These are phyloP conservation scores for Melanotaenia boesemani DNA, from an alignment of 2,797 vertebrate genomes.

Conservation along the genomic window DNA sequence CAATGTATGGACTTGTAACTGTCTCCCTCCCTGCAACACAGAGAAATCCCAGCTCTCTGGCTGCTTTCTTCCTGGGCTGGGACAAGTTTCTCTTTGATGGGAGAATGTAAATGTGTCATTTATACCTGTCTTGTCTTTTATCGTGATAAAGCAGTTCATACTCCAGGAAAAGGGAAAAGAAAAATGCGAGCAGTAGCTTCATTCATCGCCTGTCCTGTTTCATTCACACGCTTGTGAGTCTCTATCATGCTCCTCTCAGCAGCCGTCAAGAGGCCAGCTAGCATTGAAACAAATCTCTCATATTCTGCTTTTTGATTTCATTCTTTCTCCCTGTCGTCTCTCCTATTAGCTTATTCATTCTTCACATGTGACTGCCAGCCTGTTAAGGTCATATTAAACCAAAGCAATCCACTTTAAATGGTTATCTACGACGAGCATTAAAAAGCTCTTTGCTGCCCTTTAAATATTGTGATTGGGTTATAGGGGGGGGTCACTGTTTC, in stretches of 20 bases:
- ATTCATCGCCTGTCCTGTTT: conserved; percentile 86
- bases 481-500: conserved; percentile 83
- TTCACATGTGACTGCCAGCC: conserved; percentile 88
- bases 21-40: conserved; percentile 35
- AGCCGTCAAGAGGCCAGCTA: conserved; percentile 78
- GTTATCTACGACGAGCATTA: conserved; percentile 88
- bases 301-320: conserved; percentile 85
- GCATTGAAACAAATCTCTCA: conserved; percentile 86
- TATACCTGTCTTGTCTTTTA: conserved; percentile 85
- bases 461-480: conserved; percentile 93
- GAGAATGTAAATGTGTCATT: conserved; percentile 86
- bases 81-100: conserved; percentile 78
- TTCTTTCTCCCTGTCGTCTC: conserved; percentile 80
- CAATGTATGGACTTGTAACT: conserved; percentile 50
- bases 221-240: conserved; percentile 81
- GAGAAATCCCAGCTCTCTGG: conserved; percentile 43
- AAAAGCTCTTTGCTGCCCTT: conserved; percentile 90
- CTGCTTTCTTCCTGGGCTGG: conserved; percentile 72
- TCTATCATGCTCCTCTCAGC: conserved; percentile 80
- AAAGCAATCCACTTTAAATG: conserved; percentile 89
- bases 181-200: conserved; percentile 79
- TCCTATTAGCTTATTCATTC: conserved; percentile 88
- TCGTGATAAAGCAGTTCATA: conserved; percentile 85
- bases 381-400: conserved; percentile 89
- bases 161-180: conserved; percentile 66